Percentiles rank a stretch among this genome's conserved stretches.
These are phyloP conservation scores for Biston betularia DNA, from an alignment of 2,888 invertebrate species.

Conservation along the genomic window DNA sequence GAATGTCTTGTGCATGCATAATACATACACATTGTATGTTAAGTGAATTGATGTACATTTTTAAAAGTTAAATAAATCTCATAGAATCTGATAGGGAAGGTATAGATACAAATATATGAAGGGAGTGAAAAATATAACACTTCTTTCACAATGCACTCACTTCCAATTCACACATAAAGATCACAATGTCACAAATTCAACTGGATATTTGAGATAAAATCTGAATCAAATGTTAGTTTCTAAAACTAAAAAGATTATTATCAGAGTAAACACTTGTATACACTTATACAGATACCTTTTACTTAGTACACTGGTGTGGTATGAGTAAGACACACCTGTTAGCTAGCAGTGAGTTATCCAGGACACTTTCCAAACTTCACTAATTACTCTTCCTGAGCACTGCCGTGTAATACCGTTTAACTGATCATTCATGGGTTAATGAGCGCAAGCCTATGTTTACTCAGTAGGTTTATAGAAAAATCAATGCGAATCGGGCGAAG, in stretches of 20 bases:
- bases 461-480: slow-evolving; percentile 68
- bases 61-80: too few relatives aligned
- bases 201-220: too few relatives aligned
- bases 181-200: neutral
- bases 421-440: slow-evolving; percentile 15
- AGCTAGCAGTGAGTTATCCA: slow-evolving; percentile 16
- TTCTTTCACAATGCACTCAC: too few relatives aligned
- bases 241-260: neutral
- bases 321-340: slow-evolving; percentile 39
- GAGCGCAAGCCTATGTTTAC: slow-evolving; percentile 58
- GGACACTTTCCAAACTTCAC: slow-evolving; percentile 19
- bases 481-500: slow-evolving; percentile 60
- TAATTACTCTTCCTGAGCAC: slow-evolving; percentile 25
- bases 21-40: too few relatives aligned
- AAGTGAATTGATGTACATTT: too few relatives aligned
- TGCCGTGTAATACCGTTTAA: slow-evolving; percentile 14
- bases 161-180: neutral
- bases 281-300: too few relatives aligned
- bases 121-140: too few relatives aligned
- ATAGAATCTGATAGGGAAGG: too few relatives aligned
- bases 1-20: too few relatives aligned
- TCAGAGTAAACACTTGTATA: neutral
- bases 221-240: too few relatives aligned
- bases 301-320: too few relatives aligned
- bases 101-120: too few relatives aligned